Base-by-base conservation (phyloP, 2,888 invertebrate genomes). In the Phania funesta region DNA sequence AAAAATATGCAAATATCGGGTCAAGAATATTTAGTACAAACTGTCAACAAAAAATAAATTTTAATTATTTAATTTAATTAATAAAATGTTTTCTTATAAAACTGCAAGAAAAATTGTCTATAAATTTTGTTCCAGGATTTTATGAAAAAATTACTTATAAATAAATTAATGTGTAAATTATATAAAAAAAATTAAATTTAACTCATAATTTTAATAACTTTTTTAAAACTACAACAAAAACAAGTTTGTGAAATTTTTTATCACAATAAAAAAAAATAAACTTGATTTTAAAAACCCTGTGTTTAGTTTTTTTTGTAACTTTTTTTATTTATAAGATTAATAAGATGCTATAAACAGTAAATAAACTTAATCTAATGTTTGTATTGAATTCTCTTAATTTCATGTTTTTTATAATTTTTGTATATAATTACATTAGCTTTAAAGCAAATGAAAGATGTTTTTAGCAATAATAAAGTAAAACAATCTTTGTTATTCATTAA, bases 11-110 rank as follows among this genome's bases (percentile, higher is more conserved):
- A 1, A 22, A 64, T 22, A 50, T 29, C 54, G 56, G 70, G 64
- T 64, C 56, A 65, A 44, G 41, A 77, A 79, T 74, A 44, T 65
- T 67, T 67, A 74, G 79, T 74, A 80, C 79, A 80, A 80, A 73
- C 67, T 67, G 24, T 60, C 35, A 50, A 62, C 24, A 71, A 60
- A 60, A 58, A 50, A 32, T 32, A 32, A n/a, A 32, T 32, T 32
- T 32, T 6, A 9, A 18, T 22, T 46, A 26, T 35, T 52, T n/a
- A 52, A 50, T 38, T 26, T 52, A 60, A 38, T 20, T 29, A 44
- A 41, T 24, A 41, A 41, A 41, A 56, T 58, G n/a, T 64, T 48
- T 35, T 32, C 4, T 48, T n/a, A n/a, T 1, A 54, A 62, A 18
- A 18, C n/a, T 18, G 24, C n/a, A n/a, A 29, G n/a, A 58, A 50